A percentile compares a stretch with the other conserved stretches of the same genome.
Evolutionary conservation across 2,113 vertebrate species (phyloP).

Genomic region (Phalacrocorax carbo): DNA sequence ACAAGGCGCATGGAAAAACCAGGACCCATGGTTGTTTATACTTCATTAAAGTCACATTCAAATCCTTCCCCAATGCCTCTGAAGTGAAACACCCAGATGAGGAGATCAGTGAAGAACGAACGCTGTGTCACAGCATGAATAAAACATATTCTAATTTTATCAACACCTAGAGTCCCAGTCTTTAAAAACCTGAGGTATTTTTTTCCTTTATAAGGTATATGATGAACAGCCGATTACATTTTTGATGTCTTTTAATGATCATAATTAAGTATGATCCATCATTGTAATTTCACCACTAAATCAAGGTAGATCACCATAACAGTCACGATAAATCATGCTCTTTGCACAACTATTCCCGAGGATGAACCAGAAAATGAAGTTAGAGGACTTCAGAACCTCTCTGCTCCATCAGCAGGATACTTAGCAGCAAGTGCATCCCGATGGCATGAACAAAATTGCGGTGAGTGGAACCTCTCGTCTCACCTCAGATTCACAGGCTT

Average conservation of each 20-base stretch:
- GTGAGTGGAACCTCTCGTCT: neutral
- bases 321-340: conserved; percentile 58
- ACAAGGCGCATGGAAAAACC: fast-evolving
- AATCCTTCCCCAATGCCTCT: neutral
- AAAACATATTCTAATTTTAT: conserved; percentile 67
- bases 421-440: neutral
- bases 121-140: conserved; percentile 33
- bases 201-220: conserved; percentile 60
- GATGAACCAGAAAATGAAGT: conserved; percentile 32
- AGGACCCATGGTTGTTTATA: neutral
- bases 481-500: fast-evolving
- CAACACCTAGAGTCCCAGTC: conserved; percentile 28
- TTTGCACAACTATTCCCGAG: conserved; percentile 23
- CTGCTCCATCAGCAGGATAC: neutral
- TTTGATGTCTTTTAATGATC: conserved; percentile 74
- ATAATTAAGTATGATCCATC: conserved; percentile 74
- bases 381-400: conserved; percentile 15
- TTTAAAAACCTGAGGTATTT: conserved; percentile 41
- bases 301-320: conserved; percentile 64
- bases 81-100: neutral
- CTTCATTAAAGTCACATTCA: neutral
- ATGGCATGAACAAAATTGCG: fast-evolving
- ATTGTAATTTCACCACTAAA: conserved; percentile 71
- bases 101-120: conserved; percentile 32
- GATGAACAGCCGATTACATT: conserved; percentile 69